Evolutionary conservation across 2,113 vertebrate genomes (phyloP).

Genomic region (Antechinus flavipes): DNA sequence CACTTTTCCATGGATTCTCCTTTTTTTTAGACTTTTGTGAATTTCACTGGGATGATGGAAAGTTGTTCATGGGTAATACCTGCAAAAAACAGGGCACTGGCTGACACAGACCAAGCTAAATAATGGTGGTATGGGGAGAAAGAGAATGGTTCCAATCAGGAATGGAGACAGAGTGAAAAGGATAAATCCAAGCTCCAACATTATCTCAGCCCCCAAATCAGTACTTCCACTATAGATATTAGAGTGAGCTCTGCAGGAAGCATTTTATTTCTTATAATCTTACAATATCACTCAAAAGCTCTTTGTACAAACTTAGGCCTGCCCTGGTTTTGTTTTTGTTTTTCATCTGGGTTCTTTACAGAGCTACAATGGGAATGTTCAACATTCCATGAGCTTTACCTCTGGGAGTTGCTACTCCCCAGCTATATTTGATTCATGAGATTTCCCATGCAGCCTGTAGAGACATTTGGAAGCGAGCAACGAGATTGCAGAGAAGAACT

Average conservation of each 20-base stretch:
- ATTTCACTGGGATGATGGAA: not conserved
- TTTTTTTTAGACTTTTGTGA: not conserved
- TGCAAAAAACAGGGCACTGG: not conserved
- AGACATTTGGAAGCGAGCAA: not conserved
- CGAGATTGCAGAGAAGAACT: not conserved
- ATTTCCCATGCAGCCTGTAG: not conserved
- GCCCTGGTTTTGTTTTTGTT: not conserved
- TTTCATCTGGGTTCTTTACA: not conserved
- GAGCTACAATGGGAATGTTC: not conserved
- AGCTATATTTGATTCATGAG: not conserved
- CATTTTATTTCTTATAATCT: not conserved
- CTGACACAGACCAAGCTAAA: not conserved
- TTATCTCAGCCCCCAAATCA: not conserved
- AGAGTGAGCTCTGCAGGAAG: not conserved
- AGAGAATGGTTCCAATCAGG: not conserved
- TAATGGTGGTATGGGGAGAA: not conserved
- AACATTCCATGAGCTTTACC: not conserved
- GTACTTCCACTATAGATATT: not conserved
- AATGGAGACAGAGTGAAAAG: not conserved
- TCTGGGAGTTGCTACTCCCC: not conserved
- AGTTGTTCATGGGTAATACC: not conserved
- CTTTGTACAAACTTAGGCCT: not conserved
- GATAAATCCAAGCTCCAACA: not conserved
- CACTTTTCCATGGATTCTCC: not conserved
- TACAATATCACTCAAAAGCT: not conserved